Base-by-base conservation (phyloP, 92 coral and sea anemone genomes). In the Montipora capitata region DNA sequence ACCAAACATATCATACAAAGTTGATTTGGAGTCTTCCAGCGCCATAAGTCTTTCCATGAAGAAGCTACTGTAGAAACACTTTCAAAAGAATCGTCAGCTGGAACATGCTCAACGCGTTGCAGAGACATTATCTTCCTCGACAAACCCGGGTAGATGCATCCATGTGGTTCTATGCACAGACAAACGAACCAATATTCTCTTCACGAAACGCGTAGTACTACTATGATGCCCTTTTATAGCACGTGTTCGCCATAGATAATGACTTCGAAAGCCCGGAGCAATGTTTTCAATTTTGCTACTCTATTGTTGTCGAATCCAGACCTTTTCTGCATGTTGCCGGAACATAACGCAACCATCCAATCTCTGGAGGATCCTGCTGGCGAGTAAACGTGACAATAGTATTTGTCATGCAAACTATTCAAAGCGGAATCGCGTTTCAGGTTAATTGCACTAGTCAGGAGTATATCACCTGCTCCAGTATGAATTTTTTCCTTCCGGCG, bases 11-110 rank as follows among this genome's bases (percentile, higher is more conserved):
- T 83, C 59, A 73, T 15, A 14, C 71, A 83, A 17, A 83, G 72
- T 20, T 83, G 87, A 7, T 62, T 41, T 56, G 72, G 72, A 3
- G 87, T 72, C 62, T 72, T 83, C 87, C 87, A 83, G 2, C 87
- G 75, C 79, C 70, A 40, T n/a, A 83, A 57, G 14, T 72, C 80
- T 40, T 83, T 62, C 87, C 87, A 83, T 45, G 69, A 39, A 6
- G 87, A 72, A 20, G 27, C 70, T 3, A 77, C 74, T 41, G 70
- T 13, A 16, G 61, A 38, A 14, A 15, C 43, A n/a, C 11, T 27
- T 38, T 77, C 14, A 3, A 20, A 78, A n/a, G 85, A 81, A 52
- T 81, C 77, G 16, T 81, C 77, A 45, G 18, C 49, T 4, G 69
- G 39, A 11, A 63, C 58, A 48, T 79, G 48, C 39, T n/a, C 35